These are phyloP conservation scores for Tachina grossa DNA, from an alignment of 2,888 invertebrate species.

Conservation along the genomic window DNA sequence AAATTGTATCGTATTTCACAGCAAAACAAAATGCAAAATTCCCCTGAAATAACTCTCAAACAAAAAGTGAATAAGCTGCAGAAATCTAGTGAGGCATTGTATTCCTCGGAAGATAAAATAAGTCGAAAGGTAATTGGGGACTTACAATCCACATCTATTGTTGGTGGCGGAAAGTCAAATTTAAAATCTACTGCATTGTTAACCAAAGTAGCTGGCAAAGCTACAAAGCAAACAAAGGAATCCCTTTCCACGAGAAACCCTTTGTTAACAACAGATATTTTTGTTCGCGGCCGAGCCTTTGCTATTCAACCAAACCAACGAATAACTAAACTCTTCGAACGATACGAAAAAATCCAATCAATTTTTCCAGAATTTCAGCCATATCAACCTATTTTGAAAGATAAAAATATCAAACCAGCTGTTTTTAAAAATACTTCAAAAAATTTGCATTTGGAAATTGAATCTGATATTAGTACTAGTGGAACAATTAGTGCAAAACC, in stretches of 20 bases:
- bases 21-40: conserved; percentile 67
- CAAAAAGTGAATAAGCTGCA: conserved; percentile 63
- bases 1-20: conserved; percentile 81
- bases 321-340: conserved; percentile 88
- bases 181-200: conserved; percentile 28
- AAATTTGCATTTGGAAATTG: conserved; percentile 72
- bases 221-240: conserved; percentile 82
- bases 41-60: conserved; percentile 70
- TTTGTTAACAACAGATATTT: conserved; percentile 37
- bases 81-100: conserved; percentile 75
- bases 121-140: conserved; percentile 77
- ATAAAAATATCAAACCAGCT: conserved; percentile 47
- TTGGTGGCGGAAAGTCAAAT: conserved; percentile 35
- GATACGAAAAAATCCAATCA: conserved; percentile 89
- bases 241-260: conserved; percentile 54
- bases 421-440: conserved; percentile 73
- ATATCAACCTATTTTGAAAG: conserved; percentile 75
- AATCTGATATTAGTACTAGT: conserved; percentile 37
- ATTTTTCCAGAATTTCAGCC: conserved; percentile 89
- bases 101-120: conserved; percentile 74
- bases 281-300: conserved; percentile 51
- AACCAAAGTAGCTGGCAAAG: conserved; percentile 78
- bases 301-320: conserved; percentile 81
- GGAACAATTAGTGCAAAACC: conserved; percentile 76
- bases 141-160: conserved; percentile 65